A percentile compares a stretch with the other conserved stretches of the same genome.
Evolutionary conservation across 2,113 vertebrate genomes (phyloP).

Genomic region (Sceloporus tristichus): DNA sequence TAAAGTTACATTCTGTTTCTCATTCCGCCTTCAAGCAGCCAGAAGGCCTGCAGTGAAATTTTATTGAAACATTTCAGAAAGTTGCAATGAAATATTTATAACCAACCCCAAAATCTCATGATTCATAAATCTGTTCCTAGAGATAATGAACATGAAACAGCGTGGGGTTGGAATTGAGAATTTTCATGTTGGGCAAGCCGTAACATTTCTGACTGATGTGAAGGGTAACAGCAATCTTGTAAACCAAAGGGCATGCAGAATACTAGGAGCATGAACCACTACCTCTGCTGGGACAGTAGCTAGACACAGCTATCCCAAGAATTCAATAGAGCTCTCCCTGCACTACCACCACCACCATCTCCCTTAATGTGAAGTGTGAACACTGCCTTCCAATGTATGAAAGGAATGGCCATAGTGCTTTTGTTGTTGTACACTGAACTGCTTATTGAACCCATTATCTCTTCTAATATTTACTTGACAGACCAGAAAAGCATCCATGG

Average conservation of each 20-base stretch:
- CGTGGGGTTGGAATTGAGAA: constrained; percentile 25
- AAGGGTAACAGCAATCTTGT: constrained; percentile 30
- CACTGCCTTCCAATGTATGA: not conserved
- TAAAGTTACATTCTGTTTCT: constrained; percentile 50
- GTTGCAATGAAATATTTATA: too few relatives aligned
- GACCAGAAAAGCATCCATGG: not conserved
- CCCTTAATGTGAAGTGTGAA: too few relatives aligned
- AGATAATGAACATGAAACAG: constrained; percentile 56
- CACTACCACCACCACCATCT: not conserved
- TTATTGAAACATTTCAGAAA: constrained; percentile 5
- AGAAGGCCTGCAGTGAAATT: constrained; percentile 49
- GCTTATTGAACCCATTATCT: not conserved
- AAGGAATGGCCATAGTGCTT: not conserved
- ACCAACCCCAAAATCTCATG: too few relatives aligned
- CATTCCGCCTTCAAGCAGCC: constrained; percentile 37
- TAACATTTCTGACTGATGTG: constrained; percentile 58
- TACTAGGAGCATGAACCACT: constrained; percentile 24
- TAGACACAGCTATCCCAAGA: not conserved
- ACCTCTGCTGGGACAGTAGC: not conserved
- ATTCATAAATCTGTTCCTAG: constrained; percentile 50
- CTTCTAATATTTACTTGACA: not conserved
- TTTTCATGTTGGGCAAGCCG: constrained; percentile 5
- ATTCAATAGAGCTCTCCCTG: not conserved
- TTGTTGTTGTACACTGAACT: not conserved
- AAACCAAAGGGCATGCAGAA: constrained; percentile 51